Conservation (phyloP, 2,113 vertebrate species). For the Psittacus erithacus region DNA sequence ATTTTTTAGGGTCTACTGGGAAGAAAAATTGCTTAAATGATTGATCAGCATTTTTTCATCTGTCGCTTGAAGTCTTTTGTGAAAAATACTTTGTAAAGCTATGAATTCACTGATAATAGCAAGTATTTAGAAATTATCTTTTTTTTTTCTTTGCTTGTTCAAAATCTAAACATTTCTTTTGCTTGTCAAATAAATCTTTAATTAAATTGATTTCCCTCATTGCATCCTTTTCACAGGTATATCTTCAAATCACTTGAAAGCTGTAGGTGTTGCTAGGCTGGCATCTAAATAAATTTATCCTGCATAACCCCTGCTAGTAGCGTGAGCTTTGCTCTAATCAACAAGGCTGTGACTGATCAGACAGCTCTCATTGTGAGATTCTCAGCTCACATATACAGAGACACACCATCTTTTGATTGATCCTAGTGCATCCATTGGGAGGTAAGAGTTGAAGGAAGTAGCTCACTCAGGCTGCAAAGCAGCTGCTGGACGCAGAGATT, state of each 20-base stretch:
- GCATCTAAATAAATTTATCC: constrained; percentile 47
- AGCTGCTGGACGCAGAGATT: background rate
- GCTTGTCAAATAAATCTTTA: constrained; percentile 54
- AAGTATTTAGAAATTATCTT: constrained; percentile 24
- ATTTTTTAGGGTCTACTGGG: constrained; percentile 64
- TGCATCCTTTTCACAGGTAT: constrained; percentile 1
- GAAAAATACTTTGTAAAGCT: constrained; percentile 37
- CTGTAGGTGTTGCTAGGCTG: background rate
- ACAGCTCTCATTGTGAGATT: background rate
- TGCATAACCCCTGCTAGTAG: background rate
- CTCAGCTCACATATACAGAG: background rate
- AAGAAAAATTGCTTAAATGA: constrained; percentile 67
- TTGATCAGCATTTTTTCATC: constrained; percentile 67
- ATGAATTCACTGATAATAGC: background rate
- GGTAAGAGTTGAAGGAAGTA: background rate
- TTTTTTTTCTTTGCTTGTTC: background rate
- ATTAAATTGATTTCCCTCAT: constrained; percentile 48
- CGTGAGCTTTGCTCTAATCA: background rate
- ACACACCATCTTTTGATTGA: background rate
- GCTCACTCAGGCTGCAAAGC: background rate
- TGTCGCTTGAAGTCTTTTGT: constrained; percentile 48
- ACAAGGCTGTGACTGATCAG: background rate
- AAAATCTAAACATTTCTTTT: constrained; percentile 53
- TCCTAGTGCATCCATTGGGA: background rate
- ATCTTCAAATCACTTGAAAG: constrained; percentile 11